These are phyloP conservation scores for Murina feae DNA, from an alignment of 2,113 vertebrate genomes.

Conservation along the genomic window DNA sequence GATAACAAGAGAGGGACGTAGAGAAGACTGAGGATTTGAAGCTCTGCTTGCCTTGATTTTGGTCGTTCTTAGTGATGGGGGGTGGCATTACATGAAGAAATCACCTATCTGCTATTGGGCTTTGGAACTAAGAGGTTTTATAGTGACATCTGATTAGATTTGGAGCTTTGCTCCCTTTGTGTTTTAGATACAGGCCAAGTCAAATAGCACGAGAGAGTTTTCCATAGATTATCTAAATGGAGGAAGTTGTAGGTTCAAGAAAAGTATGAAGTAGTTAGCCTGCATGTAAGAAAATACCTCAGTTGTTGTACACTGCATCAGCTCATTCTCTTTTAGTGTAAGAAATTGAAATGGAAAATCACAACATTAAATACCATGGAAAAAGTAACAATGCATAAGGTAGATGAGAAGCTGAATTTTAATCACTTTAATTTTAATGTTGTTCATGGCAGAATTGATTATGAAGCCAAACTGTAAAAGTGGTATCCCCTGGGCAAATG, in stretches of 20 bases:
- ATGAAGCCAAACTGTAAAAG: neutral
- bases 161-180: neutral
- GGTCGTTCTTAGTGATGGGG: neutral
- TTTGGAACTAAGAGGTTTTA: neutral
- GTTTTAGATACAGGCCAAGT: neutral
- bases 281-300: neutral
- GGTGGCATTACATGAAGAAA: neutral
- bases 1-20: neutral
- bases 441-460: conserved; percentile 31
- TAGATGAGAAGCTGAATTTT: conserved; percentile 32
- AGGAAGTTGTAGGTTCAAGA: neutral
- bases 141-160: neutral
- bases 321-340: neutral
- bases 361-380: neutral
- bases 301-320: neutral
- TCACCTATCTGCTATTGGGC: neutral
- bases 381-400: neutral
- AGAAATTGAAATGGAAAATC: conserved; percentile 10
- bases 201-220: neutral
- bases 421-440: conserved; percentile 47
- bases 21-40: neutral
- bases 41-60: neutral
- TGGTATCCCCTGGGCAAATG: neutral
- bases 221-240: neutral
- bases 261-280: neutral